phyloP scores from a whole-genome alignment of 2,797 vertebrate species.

The Eulemur coronatus region DNA sequence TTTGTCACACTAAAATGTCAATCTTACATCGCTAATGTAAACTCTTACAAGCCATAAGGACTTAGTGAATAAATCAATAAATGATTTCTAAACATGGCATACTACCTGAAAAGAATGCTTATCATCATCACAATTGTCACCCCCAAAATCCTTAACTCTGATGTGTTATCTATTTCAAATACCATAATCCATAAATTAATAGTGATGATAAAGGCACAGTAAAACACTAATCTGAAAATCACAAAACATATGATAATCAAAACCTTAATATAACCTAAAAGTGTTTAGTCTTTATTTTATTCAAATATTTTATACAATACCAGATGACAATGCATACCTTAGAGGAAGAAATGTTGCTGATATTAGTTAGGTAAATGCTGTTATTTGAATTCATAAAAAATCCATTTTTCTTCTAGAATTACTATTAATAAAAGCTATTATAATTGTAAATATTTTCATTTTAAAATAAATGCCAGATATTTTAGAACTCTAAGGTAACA shows the following conservation, averaged over 20 bases:
- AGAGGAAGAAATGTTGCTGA: conserved; percentile 18
- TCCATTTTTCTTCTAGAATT: neutral
- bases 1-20: neutral
- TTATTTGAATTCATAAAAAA: conserved; percentile 40
- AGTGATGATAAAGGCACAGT: neutral
- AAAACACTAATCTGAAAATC: conserved; percentile 34
- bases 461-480: conserved; percentile 65
- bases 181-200: neutral
- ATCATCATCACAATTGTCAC: neutral
- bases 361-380: conserved; percentile 49
- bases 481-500: conserved; percentile 54
- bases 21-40: neutral
- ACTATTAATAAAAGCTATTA: neutral
- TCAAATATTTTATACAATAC: conserved; percentile 57
- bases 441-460: conserved; percentile 37
- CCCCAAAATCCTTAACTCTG: neutral
- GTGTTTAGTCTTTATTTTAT: conserved; percentile 59
- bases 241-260: conserved; percentile 53
- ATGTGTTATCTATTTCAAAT: neutral
- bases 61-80: conserved; percentile 17
- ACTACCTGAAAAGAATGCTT: neutral
- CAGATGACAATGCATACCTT: neutral
- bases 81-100: neutral
- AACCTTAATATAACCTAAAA: conserved; percentile 35
- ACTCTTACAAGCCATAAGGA: neutral